These are phyloP conservation scores for Gymnopithys bicolor DNA, from an alignment of 2,797 vertebrate species.

Conservation along the genomic window DNA sequence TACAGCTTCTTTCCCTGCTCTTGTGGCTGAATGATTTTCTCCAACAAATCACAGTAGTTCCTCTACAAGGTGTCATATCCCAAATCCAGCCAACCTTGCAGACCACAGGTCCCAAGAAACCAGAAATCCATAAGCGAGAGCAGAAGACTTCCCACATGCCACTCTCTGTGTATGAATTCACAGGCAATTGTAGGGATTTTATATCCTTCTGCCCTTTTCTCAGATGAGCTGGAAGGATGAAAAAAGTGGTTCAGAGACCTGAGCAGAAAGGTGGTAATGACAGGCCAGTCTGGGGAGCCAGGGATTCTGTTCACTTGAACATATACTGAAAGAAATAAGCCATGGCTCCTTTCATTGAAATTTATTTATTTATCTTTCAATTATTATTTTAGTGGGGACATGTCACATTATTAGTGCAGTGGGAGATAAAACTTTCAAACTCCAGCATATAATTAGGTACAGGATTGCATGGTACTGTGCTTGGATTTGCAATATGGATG, in stretches of 20 bases:
- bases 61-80: neutral
- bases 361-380: neutral
- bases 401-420: neutral
- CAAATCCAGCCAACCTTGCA: neutral
- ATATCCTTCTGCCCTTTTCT: neutral
- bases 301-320: neutral
- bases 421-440: neutral
- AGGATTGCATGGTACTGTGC: neutral
- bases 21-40: neutral
- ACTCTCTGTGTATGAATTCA: accelerated
- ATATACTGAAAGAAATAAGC: neutral
- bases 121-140: neutral
- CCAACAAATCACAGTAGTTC: neutral
- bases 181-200: neutral
- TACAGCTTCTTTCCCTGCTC: neutral
- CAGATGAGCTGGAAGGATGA: neutral
- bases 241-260: neutral
- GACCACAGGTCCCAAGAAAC: neutral
- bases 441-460: neutral
- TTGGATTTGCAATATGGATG: neutral
- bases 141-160: neutral
- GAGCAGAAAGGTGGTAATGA: neutral
- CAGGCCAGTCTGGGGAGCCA: neutral
- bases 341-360: neutral
- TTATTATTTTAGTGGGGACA: neutral